Percentiles rank a stretch among this genome's conserved stretches.
These are phyloP conservation scores for Paracyprichromis sp. DNA, from an alignment of 2,113 vertebrate genomes.

Conservation along the genomic window DNA sequence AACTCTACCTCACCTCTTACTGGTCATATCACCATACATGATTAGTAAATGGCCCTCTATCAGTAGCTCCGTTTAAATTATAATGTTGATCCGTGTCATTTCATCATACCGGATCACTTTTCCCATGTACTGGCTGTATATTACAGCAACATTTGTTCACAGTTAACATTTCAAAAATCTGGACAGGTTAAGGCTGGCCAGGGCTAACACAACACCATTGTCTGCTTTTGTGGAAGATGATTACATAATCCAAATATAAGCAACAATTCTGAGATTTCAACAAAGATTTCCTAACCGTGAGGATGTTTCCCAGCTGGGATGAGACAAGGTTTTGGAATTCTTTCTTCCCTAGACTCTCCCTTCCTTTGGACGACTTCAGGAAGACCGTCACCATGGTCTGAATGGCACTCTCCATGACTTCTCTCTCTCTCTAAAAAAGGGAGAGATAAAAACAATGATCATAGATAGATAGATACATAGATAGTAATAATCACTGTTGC, in stretches of 20 bases:
- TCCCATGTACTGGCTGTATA: neutral
- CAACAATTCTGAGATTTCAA: neutral
- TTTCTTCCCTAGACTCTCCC: slow-evolving; percentile 61
- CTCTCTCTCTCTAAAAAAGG: slow-evolving; percentile 35
- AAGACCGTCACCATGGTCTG: slow-evolving; percentile 67
- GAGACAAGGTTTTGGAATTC: slow-evolving; percentile 71
- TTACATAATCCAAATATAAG: slow-evolving; percentile 1
- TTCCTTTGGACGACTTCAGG: slow-evolving; percentile 68
- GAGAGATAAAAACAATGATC: neutral
- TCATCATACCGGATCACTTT: slow-evolving; percentile 21
- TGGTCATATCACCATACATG: neutral
- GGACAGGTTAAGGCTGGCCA: neutral
- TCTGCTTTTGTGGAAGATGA: neutral
- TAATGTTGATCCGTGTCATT: neutral
- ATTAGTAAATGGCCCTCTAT: neutral
- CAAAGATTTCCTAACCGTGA: slow-evolving; percentile 61
- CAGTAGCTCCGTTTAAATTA: slow-evolving; percentile 4
- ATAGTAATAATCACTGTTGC: neutral
- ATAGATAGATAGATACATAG: neutral
- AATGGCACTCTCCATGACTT: slow-evolving; percentile 71
- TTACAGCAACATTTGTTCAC: neutral
- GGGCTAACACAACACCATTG: neutral
- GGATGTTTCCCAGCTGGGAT: slow-evolving; percentile 66
- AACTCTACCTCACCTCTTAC: slow-evolving; percentile 7
- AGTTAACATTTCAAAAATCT: neutral